Conservation (phyloP, 2,888 invertebrate genomes). For the Sphecodes monilicornis region DNA sequence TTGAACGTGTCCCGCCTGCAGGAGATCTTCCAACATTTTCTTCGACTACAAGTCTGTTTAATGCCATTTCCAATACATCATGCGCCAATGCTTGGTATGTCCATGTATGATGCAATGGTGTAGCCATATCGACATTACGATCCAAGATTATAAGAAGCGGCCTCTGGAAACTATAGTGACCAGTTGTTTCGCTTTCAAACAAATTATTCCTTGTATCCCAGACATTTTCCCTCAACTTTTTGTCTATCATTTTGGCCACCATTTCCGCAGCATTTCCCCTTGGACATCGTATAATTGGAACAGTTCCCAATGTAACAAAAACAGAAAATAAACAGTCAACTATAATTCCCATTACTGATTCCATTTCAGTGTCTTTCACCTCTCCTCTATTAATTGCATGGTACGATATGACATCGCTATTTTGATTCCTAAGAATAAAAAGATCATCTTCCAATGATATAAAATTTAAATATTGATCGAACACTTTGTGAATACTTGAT, state of each 20-base stretch:
- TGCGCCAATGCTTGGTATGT: slow-evolving; percentile 99
- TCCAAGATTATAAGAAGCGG: slow-evolving; percentile 97
- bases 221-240: slow-evolving; percentile 97
- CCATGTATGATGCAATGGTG: slow-evolving; percentile 99
- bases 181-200: slow-evolving; percentile 93
- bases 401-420: slow-evolving; percentile 95
- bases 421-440: slow-evolving; percentile 96
- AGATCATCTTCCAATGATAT: slow-evolving; percentile 99
- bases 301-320: slow-evolving; percentile 96
- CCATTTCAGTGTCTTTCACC: slow-evolving; percentile 98
- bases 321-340: slow-evolving; percentile 99
- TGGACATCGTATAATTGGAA: slow-evolving; percentile 90
- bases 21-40: slow-evolving; percentile 86
- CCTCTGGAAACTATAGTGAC: slow-evolving; percentile 93
- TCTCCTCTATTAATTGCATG: slow-evolving; percentile 98
- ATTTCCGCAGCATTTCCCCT: slow-evolving; percentile 99
- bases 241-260: slow-evolving; percentile 98
- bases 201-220: slow-evolving; percentile 98
- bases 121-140: slow-evolving; percentile 98
- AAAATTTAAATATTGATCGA: slow-evolving; percentile 99
- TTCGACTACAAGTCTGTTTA: slow-evolving; percentile 92
- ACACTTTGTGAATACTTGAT: slow-evolving; percentile 96
- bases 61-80: slow-evolving; percentile 96
- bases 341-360: slow-evolving; percentile 95
- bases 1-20: slow-evolving; percentile 89